Evolutionary conservation across 2,113 vertebrate species (phyloP).

Genomic region (Haemorhous mexicanus): DNA sequence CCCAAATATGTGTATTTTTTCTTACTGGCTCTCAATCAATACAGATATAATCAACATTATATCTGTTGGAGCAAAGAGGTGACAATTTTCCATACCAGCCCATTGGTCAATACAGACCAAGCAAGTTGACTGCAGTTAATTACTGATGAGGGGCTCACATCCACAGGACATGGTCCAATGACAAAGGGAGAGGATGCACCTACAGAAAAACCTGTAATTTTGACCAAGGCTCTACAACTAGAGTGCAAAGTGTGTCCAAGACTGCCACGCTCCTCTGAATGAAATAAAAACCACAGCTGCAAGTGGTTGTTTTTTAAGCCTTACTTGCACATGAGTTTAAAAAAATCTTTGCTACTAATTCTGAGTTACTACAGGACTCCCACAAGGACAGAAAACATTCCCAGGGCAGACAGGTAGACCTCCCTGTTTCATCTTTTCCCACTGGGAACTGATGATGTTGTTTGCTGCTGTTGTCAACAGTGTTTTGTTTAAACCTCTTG

Average conservation of each 20-base stretch:
- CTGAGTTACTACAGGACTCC: neutral
- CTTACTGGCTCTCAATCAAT: neutral
- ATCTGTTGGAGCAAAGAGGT: neutral
- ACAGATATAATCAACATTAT: rapidly evolving
- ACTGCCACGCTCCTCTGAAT: neutral
- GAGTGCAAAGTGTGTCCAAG: neutral
- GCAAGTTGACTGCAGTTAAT: neutral
- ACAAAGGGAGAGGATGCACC: neutral
- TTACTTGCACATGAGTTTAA: neutral
- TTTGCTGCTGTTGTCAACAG: neutral
- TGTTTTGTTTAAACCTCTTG: neutral
- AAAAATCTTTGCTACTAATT: neutral
- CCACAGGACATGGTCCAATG: neutral
- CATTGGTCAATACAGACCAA: neutral
- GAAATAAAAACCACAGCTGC: neutral
- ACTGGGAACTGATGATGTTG: neutral
- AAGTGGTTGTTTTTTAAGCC: neutral
- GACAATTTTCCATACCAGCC: neutral
- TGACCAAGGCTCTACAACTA: neutral
- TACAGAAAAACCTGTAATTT: neutral
- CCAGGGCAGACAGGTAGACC: neutral
- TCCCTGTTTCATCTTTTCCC: neutral
- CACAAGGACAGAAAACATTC: neutral
- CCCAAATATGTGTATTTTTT: neutral
- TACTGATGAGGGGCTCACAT: neutral